Evolutionary conservation across 1,140 invertebrate genomes (phyloP).

Genomic region (Musca vetustissima): DNA sequence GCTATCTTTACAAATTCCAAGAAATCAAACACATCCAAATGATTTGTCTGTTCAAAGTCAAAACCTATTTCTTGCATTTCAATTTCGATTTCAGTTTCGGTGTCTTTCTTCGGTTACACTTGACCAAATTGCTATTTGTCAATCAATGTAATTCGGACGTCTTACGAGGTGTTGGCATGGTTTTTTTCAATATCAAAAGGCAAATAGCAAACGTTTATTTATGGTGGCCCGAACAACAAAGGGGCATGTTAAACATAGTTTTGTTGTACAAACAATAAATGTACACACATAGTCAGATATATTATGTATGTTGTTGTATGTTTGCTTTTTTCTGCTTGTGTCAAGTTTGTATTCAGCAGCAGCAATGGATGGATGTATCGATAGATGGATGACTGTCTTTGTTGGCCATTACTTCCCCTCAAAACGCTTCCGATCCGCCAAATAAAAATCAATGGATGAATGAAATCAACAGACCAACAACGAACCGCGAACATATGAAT

Average conservation of each 20-base stretch:
- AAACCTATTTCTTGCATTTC: neutral
- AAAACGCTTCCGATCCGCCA: too few relatives aligned
- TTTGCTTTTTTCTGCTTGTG: too few relatives aligned
- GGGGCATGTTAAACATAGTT: too few relatives aligned
- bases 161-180: neutral
- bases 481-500: neutral
- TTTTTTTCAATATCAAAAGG: conserved; percentile 23
- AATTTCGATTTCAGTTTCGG: too few relatives aligned
- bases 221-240: too few relatives aligned
- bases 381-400: neutral
- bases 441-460: neutral
- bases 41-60: neutral
- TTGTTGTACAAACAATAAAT: neutral
- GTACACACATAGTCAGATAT: too few relatives aligned
- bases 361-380: too few relatives aligned
- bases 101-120: too few relatives aligned
- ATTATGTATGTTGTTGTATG: too few relatives aligned
- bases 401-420: too few relatives aligned
- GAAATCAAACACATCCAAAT: neutral
- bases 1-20: neutral
- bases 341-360: too few relatives aligned
- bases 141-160: conserved; percentile 6
- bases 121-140: conserved; percentile 18
- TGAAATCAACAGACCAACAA: too few relatives aligned
- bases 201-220: neutral